Evolutionary conservation across 2,888 invertebrate species (phyloP).

Genomic region (Candidula unifasciata): DNA sequence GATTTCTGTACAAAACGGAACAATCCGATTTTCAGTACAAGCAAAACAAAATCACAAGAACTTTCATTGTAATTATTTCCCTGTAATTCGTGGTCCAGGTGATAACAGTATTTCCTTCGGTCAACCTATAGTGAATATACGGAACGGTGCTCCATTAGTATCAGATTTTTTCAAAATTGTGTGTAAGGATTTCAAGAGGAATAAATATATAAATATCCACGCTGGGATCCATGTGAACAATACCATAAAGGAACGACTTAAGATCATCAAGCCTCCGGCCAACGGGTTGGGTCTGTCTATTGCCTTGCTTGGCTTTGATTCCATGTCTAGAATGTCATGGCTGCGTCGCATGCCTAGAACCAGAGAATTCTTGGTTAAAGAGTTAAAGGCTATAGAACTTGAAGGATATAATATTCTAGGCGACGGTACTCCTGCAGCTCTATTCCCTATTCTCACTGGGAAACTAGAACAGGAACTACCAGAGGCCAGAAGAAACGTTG

Average conservation of each 20-base stretch:
- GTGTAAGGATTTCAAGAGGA: neutral
- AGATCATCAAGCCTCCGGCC: slow-evolving; percentile 13
- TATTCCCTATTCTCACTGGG: slow-evolving; percentile 92
- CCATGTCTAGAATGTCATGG: slow-evolving; percentile 87
- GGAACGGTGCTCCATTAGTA: neutral
- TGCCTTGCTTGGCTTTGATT: slow-evolving; percentile 83
- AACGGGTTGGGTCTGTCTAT: slow-evolving; percentile 44
- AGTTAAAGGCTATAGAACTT: slow-evolving; percentile 80
- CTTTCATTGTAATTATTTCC: slow-evolving; percentile 21
- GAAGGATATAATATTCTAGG: slow-evolving; percentile 81
- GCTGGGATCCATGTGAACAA: slow-evolving; percentile 27
- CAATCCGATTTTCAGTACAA: slow-evolving; percentile 19
- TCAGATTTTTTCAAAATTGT: slow-evolving; percentile 43
- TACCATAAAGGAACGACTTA: slow-evolving; percentile 22
- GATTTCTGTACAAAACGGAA: slow-evolving; percentile 42
- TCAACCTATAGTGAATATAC: neutral
- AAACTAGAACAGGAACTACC: slow-evolving; percentile 88
- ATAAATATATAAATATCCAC: slow-evolving; percentile 25
- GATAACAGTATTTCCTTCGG: slow-evolving; percentile 34
- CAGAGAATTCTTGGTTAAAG: slow-evolving; percentile 68
- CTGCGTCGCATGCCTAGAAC: slow-evolving; percentile 72
- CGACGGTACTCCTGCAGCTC: slow-evolving; percentile 80
- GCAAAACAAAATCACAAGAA: neutral
- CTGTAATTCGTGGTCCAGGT: slow-evolving; percentile 39
- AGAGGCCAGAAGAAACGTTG: slow-evolving; percentile 86